Percentiles rank a stretch among this genome's conserved stretches.
Conservation (phyloP, 1,140 invertebrate genomes). For the Dreissena rostriformis region DNA sequence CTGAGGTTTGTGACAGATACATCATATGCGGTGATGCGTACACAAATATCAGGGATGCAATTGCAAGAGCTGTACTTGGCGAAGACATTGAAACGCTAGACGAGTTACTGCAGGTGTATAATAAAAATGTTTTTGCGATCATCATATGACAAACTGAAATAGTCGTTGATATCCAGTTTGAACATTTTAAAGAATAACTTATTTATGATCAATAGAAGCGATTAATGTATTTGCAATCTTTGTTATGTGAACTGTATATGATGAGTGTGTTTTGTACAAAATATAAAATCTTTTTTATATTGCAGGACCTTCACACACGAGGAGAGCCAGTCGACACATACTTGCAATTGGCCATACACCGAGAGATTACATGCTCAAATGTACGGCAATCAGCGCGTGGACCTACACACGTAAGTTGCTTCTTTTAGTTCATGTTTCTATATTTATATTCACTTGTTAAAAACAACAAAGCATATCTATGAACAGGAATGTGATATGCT, state of each 20-base stretch:
- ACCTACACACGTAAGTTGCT: conserved; percentile 40
- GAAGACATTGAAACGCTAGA: conserved; percentile 46
- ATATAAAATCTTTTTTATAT: neutral
- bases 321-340: conserved; percentile 24
- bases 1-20: conserved; percentile 60
- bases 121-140: neutral
- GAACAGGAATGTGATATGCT: too few species aligned
- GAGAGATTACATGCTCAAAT: conserved; percentile 64
- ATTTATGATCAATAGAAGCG: neutral
- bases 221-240: neutral
- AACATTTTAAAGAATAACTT: neutral
- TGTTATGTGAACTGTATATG: neutral
- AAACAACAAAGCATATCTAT: too few species aligned
- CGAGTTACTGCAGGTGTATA: conserved; percentile 12
- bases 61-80: conserved; percentile 59
- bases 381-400: conserved; percentile 49
- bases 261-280: neutral
- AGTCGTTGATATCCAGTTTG: neutral
- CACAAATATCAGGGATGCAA: conserved; percentile 53
- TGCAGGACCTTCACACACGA: conserved; percentile 17
- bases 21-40: conserved; percentile 61
- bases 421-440: neutral
- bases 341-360: conserved; percentile 62
- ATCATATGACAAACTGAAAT: neutral
- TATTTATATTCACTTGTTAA: neutral